Percentiles rank a stretch among this genome's conserved stretches.
Conservation (phyloP, 2,113 vertebrate genomes). For the Urocitellus parryii region DNA sequence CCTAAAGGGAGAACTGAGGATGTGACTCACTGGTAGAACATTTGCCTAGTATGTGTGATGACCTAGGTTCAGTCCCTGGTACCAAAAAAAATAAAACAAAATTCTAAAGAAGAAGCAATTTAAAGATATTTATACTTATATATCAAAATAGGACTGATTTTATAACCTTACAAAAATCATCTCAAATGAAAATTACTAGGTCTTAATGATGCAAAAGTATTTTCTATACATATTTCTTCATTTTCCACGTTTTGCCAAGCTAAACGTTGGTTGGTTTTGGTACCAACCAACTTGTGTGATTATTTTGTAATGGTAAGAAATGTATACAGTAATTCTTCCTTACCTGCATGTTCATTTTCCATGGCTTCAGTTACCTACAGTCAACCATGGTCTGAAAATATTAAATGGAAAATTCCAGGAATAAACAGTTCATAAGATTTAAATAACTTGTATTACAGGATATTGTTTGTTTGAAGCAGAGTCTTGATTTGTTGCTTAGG, state of each 20-base stretch:
- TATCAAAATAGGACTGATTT: neutral
- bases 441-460: neutral
- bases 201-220: neutral
- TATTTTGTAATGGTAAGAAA: conserved; percentile 3
- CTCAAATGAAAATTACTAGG: neutral
- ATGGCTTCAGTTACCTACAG: neutral
- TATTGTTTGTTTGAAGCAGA: too few species aligned
- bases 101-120: neutral
- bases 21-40: too few species aligned
- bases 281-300: neutral
- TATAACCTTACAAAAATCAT: neutral
- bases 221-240: neutral
- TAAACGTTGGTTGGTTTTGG: neutral
- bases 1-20: neutral
- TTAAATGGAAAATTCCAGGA: neutral
- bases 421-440: neutral
- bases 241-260: conserved; percentile 5
- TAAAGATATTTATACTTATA: conserved; percentile 9
- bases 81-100: too few species aligned
- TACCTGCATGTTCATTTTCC: neutral
- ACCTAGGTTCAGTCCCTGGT: too few species aligned
- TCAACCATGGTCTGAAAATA: neutral
- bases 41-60: too few species aligned
- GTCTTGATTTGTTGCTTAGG: too few species aligned
- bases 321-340: neutral